phyloP scores from a whole-genome alignment of 2,888 invertebrate species.

The Hydraecia micacea region DNA sequence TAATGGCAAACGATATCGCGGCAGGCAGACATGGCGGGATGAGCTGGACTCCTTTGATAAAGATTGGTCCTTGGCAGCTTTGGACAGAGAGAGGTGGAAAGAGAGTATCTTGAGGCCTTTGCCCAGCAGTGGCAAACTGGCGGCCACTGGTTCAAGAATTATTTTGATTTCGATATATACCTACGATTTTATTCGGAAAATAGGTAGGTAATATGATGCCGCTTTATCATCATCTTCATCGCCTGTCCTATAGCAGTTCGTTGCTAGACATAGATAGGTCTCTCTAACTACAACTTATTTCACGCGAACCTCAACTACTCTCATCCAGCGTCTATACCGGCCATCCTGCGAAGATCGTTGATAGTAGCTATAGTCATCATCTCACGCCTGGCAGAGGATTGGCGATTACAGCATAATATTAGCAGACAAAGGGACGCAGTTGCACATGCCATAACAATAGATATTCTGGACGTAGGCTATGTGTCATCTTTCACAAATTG shows the following conservation, averaged over 20 bases:
- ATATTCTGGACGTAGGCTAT: not conserved
- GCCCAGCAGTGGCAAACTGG: too few species aligned
- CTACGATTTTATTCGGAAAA: not conserved
- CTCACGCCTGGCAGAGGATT: not conserved
- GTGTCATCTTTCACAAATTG: not conserved
- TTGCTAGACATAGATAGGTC: not conserved
- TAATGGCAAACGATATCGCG: too few species aligned
- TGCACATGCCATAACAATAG: not conserved
- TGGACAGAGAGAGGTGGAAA: too few species aligned
- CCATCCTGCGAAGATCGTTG: not conserved
- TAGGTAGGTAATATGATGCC: not conserved
- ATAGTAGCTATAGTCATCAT: too few species aligned
- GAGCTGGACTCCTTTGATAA: too few species aligned
- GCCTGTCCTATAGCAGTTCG: not conserved
- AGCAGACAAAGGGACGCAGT: not conserved
- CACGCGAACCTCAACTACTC: not conserved
- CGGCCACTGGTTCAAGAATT: not conserved
- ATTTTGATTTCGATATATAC: not conserved
- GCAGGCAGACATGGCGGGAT: too few species aligned
- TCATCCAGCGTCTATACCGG: not conserved
- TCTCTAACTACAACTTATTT: not conserved
- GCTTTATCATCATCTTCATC: not conserved
- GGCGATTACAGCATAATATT: too few species aligned
- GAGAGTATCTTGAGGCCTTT: too few species aligned
- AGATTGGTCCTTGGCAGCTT: too few species aligned